Conservation (phyloP, 2,113 vertebrate genomes). For the Octodon degus region DNA sequence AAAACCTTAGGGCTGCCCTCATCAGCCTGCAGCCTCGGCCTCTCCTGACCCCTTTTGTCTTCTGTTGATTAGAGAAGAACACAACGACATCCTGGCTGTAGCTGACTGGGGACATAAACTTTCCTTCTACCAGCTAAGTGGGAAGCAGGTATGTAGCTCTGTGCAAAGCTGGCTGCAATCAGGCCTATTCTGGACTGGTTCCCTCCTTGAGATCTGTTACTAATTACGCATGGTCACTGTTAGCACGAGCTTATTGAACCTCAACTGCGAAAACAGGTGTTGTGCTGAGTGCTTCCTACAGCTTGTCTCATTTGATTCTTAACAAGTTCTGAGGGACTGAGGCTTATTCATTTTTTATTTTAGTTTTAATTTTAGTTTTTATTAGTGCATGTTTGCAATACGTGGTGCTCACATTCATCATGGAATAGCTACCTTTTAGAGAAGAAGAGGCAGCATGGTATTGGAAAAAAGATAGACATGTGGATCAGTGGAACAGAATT, state of each 20-base stretch:
- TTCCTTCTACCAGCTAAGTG: conserved; percentile 98
- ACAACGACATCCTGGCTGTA: conserved; percentile 97
- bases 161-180: neutral
- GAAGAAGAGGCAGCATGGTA: neutral
- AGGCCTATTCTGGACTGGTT: neutral
- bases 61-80: conserved; percentile 92
- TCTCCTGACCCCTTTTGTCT: conserved; percentile 70
- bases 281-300: neutral
- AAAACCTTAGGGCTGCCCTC: conserved; percentile 27
- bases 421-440: neutral
- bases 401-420: neutral
- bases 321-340: neutral
- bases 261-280: neutral
- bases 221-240: neutral
- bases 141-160: conserved; percentile 92
- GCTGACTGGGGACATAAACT: conserved; percentile 98
- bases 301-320: conserved; percentile 5
- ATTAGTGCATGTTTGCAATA: neutral
- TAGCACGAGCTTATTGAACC: neutral
- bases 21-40: conserved; percentile 26
- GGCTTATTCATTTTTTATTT: neutral
- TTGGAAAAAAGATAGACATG: neutral
- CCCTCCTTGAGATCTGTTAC: neutral
- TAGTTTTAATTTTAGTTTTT: neutral
- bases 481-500: neutral